A percentile compares a stretch with the other conserved stretches of the same genome.
These are phyloP conservation scores for Drosophila pallidifrons DNA, from an alignment of 1,140 invertebrate species.

Conservation along the genomic window DNA sequence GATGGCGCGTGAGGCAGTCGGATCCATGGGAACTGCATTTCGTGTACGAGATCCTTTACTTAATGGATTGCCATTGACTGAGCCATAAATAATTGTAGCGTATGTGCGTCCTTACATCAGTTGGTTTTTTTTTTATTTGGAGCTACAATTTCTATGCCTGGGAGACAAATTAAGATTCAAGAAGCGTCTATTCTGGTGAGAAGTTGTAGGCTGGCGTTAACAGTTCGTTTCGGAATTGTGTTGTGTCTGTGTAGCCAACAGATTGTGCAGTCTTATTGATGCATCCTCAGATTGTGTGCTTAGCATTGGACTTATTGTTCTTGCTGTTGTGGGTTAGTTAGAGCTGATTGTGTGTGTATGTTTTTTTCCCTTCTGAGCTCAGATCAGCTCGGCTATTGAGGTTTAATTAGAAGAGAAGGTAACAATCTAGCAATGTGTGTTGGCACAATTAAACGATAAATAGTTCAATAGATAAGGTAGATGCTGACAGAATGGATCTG, in stretches of 20 bases:
- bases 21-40: slow-evolving; percentile 43
- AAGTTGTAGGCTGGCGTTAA: slow-evolving; percentile 78
- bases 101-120: slow-evolving; percentile 40
- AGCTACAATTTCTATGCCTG: slow-evolving; percentile 27
- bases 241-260: slow-evolving; percentile 9
- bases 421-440: slow-evolving; percentile 39
- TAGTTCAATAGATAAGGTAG: slow-evolving; percentile 22
- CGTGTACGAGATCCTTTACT: slow-evolving; percentile 44
- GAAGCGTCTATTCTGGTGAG: slow-evolving; percentile 52
- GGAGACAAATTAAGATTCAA: slow-evolving; percentile 69
- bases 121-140: slow-evolving; percentile 18
- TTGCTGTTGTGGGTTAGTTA: slow-evolving; percentile 23
- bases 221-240: slow-evolving; percentile 53
- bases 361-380: not conserved
- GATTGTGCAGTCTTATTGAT: slow-evolving; percentile 25
- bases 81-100: slow-evolving; percentile 74
- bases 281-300: slow-evolving; percentile 44
- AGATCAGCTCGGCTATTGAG: slow-evolving; percentile 37
- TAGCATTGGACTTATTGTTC: slow-evolving; percentile 16
- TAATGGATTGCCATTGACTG: slow-evolving; percentile 72
- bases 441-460: slow-evolving; percentile 32
- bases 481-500: slow-evolving; percentile 2
- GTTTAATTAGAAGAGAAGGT: slow-evolving; percentile 30
- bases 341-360: slow-evolving; percentile 30
- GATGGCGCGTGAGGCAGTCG: slow-evolving; percentile 70